Base-by-base conservation (phyloP, 2,797 vertebrate species). In the Intellagama lesueurii region DNA sequence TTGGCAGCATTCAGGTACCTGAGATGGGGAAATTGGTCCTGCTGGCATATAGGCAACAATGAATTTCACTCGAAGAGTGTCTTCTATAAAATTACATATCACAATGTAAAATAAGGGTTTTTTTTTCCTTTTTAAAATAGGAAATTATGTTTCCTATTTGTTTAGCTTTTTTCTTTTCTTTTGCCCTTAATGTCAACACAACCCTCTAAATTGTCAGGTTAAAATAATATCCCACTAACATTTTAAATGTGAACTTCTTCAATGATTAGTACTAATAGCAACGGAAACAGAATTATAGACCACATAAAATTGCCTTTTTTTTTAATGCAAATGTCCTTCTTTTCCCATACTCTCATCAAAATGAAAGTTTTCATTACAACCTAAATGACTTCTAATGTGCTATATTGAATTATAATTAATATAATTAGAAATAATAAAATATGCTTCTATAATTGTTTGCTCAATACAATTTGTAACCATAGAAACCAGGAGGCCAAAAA, bases 401-500 rank as follows among this genome's bases (percentile, higher is more conserved):
- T 90, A 93, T 89, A 93, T 88, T 95, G 83, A 92, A 93, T 95
- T 93, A 93, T 95, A 94, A 95, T 95, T 91, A 95, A 88, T 93
- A 88, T 86, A 93, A 94, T 92, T 96, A 87, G 68, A 95, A 95
- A 91, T 90, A 87, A 94, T 89, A 94, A 95, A 95, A 88, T 93
- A 94, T 90, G 87, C 87, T 86, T 85, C 89, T 52, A 92, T 68
- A 60, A 91, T n/a, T 94, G 69, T 94, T 96, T 96, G 93, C 93
- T 94, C n/a, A 88, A 90, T 93, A 84, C 26, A 91, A 88, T 56
- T 75, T 93, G 89, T 96, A 94, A 32, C 91, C 92, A 93, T 94
- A 93, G 90, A 77, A 94, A 95, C 90, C 86, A 81, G 70, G 22
- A 16, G 93, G 52, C n/a, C 4, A 72, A 72, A 9, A 72, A 12